A percentile compares a stretch with the other conserved stretches of the same genome.
Conservation (phyloP, 2,113 vertebrate genomes). For the Pseudorhombus dupliciocellatus region DNA sequence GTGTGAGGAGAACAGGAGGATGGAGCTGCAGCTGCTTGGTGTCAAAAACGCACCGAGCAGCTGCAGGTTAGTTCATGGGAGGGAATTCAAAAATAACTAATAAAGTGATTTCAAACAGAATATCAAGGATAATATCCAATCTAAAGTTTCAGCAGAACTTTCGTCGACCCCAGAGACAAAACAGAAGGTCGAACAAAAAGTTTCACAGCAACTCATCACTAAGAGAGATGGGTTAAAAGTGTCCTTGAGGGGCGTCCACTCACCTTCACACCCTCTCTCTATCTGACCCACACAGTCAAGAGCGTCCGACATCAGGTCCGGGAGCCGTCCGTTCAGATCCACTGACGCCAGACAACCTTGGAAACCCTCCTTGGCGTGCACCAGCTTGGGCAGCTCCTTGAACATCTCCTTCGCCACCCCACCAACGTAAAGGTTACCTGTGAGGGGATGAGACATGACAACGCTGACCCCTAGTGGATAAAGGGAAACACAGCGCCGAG, state of each 20-base stretch:
- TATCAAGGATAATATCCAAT: background rate
- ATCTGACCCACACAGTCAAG: constrained; percentile 96
- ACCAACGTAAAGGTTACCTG: constrained; percentile 94
- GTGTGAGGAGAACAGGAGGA: background rate
- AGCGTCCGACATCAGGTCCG: constrained; percentile 94
- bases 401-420: constrained; percentile 95
- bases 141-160: background rate
- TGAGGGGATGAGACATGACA: constrained; percentile 22
- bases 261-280: constrained; percentile 98
- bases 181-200: background rate
- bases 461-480: constrained; percentile 73
- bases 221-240: background rate
- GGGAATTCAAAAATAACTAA: background rate
- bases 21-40: constrained; percentile 1
- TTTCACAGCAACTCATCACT: background rate
- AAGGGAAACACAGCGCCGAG: background rate
- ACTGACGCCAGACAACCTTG: constrained; percentile 96
- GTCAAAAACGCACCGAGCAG: background rate
- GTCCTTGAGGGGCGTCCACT: constrained; percentile 23
- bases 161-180: background rate
- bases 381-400: constrained; percentile 95
- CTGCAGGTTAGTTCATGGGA: constrained; percentile 2
- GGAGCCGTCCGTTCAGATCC: constrained; percentile 94
- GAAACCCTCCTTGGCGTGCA: constrained; percentile 95
- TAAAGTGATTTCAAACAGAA: background rate